Conservation (phyloP, 2,113 vertebrate genomes). For the Scopus umbretta region DNA sequence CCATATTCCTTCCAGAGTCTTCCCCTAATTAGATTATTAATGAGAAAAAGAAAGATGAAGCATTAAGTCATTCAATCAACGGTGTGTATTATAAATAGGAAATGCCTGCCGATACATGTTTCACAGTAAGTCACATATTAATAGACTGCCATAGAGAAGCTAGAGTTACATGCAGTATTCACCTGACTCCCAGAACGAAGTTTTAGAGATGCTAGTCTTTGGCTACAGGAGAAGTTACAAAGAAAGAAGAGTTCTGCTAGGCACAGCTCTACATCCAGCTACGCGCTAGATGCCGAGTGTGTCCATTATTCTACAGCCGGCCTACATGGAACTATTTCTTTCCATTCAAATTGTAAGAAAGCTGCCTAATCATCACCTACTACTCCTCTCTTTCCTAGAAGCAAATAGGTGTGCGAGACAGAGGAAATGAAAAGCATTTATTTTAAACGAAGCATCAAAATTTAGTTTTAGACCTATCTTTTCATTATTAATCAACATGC, state of each 20-base stretch:
- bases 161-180: neutral
- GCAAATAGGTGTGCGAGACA: neutral
- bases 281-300: accelerated
- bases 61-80: neutral
- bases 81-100: neutral
- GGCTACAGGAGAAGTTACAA: accelerated
- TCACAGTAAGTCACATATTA: neutral
- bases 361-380: neutral
- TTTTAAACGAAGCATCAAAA: neutral
- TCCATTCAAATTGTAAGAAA: neutral
- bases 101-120: neutral
- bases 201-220: neutral
- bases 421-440: neutral
- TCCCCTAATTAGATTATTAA: neutral
- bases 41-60: neutral
- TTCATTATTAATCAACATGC: neutral
- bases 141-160: neutral
- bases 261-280: neutral
- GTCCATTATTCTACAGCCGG: neutral
- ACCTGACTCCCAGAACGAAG: neutral
- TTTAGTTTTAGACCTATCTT: neutral
- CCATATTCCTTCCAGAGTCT: neutral
- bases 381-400: neutral
- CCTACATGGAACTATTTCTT: neutral
- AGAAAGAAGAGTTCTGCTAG: neutral